phyloP scores from a whole-genome alignment of 2,113 vertebrate species.

The Notechis scutatus region DNA sequence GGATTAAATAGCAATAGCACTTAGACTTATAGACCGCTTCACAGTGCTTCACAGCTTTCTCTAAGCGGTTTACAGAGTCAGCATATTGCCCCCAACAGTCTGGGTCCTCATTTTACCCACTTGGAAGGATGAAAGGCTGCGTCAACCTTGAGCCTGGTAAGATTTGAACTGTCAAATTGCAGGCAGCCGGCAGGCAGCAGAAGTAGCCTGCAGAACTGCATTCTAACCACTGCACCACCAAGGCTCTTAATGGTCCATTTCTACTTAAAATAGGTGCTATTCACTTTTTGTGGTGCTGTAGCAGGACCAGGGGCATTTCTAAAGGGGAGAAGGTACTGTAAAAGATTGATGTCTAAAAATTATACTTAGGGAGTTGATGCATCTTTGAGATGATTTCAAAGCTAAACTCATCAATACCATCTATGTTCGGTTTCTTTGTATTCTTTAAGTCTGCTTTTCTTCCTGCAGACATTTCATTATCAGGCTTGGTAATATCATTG shows the following conservation, averaged over 20 bases:
- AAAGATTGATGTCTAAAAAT: neutral
- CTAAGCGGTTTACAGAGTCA: no score
- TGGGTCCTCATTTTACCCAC: no score
- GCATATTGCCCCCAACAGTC: no score
- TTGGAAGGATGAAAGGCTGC: no score
- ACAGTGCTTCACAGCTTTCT: no score
- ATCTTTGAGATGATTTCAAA: neutral
- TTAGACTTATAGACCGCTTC: no score
- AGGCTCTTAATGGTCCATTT: neutral
- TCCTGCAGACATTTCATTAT: neutral
- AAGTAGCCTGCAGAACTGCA: no score
- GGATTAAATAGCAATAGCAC: neutral
- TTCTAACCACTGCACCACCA: no score
- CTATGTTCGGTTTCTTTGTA: neutral
- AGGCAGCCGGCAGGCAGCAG: no score
- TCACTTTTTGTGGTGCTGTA: neutral
- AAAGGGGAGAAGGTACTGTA: neutral
- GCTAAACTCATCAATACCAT: neutral
- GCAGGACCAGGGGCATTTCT: neutral
- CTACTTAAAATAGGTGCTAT: neutral
- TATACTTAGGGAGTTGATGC: neutral
- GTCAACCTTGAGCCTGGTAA: no score
- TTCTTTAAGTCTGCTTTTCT: neutral
- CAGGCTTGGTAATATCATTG: neutral
- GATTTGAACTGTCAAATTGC: no score